Conservation (phyloP, 2,888 invertebrate species). For the Rhingia rostrata region DNA sequence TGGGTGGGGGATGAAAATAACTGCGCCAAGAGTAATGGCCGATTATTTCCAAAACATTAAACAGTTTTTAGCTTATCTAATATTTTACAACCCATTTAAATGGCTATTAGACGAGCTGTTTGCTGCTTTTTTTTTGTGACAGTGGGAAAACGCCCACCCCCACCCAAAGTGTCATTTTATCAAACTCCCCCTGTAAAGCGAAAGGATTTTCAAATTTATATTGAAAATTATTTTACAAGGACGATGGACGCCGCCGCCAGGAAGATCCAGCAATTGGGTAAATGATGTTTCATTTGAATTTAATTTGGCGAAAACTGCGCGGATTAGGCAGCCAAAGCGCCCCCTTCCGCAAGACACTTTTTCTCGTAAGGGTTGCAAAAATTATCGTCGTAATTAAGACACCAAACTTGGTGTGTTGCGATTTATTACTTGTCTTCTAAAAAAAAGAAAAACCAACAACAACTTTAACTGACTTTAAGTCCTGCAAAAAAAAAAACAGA, state of each 20-base stretch:
- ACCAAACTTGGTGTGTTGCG: slow-evolving; percentile 39
- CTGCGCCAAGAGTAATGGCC: slow-evolving; percentile 73
- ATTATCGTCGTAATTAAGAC: slow-evolving; percentile 66
- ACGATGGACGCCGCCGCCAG: slow-evolving; percentile 28
- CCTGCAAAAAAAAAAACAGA: not conserved
- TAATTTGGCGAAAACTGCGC: slow-evolving; percentile 69
- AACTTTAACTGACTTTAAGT: slow-evolving; percentile 6
- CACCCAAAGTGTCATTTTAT: slow-evolving; percentile 56
- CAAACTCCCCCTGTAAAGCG: slow-evolving; percentile 45
- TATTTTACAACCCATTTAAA: slow-evolving; percentile 78
- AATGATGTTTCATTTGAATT: slow-evolving; percentile 67
- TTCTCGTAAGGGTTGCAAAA: slow-evolving; percentile 22
- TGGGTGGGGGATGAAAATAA: slow-evolving; percentile 25
- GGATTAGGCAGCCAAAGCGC: slow-evolving; percentile 47
- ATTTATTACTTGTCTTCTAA: slow-evolving; percentile 41
- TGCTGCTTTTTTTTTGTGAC: slow-evolving; percentile 6
- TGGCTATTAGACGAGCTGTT: slow-evolving; percentile 79
- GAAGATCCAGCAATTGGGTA: slow-evolving; percentile 2
- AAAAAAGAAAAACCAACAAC: slow-evolving; percentile 7
- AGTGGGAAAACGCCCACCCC: slow-evolving; percentile 9
- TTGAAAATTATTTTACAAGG: slow-evolving; percentile 67
- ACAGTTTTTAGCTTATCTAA: slow-evolving; percentile 79
- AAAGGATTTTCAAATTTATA: slow-evolving; percentile 69
- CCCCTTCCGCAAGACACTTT: not conserved
- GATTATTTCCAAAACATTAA: slow-evolving; percentile 82